Conservation (phyloP, 2,888 invertebrate genomes). For the Metopia argyrocephala region DNA sequence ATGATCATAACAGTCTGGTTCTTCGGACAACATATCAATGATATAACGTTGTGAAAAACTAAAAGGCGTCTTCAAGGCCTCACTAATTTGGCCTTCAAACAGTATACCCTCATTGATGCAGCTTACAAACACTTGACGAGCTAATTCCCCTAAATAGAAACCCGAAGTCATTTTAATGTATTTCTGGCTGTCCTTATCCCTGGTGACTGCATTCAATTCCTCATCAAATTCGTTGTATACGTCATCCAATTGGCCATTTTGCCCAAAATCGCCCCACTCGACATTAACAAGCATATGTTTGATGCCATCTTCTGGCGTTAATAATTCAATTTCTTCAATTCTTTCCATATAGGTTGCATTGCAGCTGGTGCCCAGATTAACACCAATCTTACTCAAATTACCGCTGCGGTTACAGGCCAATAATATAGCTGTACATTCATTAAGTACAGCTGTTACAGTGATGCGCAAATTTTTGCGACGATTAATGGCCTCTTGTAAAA, state of each 20-base stretch:
- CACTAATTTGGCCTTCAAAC: slow-evolving; percentile 63
- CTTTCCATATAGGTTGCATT: slow-evolving; percentile 89
- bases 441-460: slow-evolving; percentile 86
- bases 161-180: slow-evolving; percentile 98
- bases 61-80: slow-evolving; percentile 58
- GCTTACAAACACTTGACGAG: slow-evolving; percentile 88
- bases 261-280: slow-evolving; percentile 92
- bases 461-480: slow-evolving; percentile 80
- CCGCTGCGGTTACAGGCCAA: slow-evolving; percentile 93
- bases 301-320: slow-evolving; percentile 79
- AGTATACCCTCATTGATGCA: slow-evolving; percentile 84
- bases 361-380: slow-evolving; percentile 88
- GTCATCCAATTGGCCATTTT: slow-evolving; percentile 87
- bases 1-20: slow-evolving; percentile 85
- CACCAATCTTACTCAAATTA: slow-evolving; percentile 86
- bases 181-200: slow-evolving; percentile 89
- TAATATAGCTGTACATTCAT: slow-evolving; percentile 93
- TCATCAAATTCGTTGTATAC: slow-evolving; percentile 86
- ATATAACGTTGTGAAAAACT: slow-evolving; percentile 96
- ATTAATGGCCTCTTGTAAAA: slow-evolving; percentile 83
- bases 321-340: slow-evolving; percentile 85
- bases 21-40: slow-evolving; percentile 95
- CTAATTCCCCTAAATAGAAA: slow-evolving; percentile 98
- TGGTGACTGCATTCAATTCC: slow-evolving; percentile 85
- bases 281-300: slow-evolving; percentile 86